Evolutionary conservation across 2,888 invertebrate genomes (phyloP).

Genomic region (Philopedon plagiatum): DNA sequence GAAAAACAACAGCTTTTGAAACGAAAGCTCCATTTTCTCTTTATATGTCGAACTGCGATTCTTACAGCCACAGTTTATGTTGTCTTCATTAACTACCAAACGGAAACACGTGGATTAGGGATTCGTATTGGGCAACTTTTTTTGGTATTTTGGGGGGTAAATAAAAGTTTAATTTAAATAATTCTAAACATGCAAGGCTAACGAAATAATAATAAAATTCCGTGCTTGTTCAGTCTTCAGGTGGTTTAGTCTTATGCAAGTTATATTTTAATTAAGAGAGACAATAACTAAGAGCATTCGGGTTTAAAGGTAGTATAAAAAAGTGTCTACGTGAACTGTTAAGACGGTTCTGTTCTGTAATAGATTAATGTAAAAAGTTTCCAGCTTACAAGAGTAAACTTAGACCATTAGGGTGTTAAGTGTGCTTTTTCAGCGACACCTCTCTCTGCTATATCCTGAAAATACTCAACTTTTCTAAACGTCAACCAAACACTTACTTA

Average conservation of each 20-base stretch:
- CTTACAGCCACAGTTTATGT: background rate
- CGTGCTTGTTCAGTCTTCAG: too few relatives aligned
- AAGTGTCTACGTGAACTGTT: constrained; percentile 40
- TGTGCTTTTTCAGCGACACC: constrained; percentile 38
- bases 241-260: too few relatives aligned
- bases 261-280: background rate
- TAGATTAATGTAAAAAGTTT: constrained; percentile 65
- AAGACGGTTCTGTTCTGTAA: constrained; percentile 58
- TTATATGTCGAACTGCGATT: background rate
- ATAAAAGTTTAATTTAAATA: too few relatives aligned
- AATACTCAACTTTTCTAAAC: constrained; percentile 40
- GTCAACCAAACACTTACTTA: constrained; percentile 36
- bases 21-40: background rate
- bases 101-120: background rate
- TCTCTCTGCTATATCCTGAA: constrained; percentile 29
- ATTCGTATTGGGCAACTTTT: background rate
- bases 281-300: background rate
- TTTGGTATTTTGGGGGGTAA: too few relatives aligned
- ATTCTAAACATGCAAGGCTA: too few relatives aligned
- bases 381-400: constrained; percentile 62
- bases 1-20: background rate
- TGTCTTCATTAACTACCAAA: background rate
- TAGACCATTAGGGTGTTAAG: constrained; percentile 58
- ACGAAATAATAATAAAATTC: too few relatives aligned
- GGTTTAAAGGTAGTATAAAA: constrained; percentile 36